Evolutionary conservation across 1,140 invertebrate species (phyloP).

Genomic region (Formica selysi): DNA sequence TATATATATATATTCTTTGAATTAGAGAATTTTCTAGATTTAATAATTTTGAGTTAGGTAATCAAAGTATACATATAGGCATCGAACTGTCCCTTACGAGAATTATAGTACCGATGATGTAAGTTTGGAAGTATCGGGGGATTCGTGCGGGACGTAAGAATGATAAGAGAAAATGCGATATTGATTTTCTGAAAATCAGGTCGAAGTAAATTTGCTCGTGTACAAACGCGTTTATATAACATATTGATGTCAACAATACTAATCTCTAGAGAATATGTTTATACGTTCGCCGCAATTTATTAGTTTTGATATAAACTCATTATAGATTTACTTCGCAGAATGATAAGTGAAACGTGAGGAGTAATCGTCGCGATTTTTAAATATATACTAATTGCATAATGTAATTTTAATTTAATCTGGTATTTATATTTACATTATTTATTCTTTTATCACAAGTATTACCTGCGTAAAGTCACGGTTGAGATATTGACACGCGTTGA

Average conservation of each 20-base stretch:
- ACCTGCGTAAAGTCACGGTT: neutral
- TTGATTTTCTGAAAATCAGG: slow-evolving; percentile 56
- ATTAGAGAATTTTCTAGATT: neutral
- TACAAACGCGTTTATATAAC: slow-evolving; percentile 46
- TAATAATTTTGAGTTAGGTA: neutral
- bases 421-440: neutral
- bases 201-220: slow-evolving; percentile 18
- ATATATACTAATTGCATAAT: neutral
- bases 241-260: slow-evolving; percentile 15
- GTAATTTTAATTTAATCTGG: slow-evolving; percentile 7
- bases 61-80: neutral
- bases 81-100: neutral
- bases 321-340: neutral
- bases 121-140: slow-evolving; percentile 18
- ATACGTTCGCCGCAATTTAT: neutral
- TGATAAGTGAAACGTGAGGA: neutral
- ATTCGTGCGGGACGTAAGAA: neutral
- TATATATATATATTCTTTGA: neutral
- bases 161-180: slow-evolving; percentile 31
- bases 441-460: neutral
- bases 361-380: neutral
- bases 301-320: neutral
- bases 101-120: neutral
- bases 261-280: neutral
- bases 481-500: neutral